phyloP scores from a whole-genome alignment of 2,797 vertebrate genomes.

The Huso huso region DNA sequence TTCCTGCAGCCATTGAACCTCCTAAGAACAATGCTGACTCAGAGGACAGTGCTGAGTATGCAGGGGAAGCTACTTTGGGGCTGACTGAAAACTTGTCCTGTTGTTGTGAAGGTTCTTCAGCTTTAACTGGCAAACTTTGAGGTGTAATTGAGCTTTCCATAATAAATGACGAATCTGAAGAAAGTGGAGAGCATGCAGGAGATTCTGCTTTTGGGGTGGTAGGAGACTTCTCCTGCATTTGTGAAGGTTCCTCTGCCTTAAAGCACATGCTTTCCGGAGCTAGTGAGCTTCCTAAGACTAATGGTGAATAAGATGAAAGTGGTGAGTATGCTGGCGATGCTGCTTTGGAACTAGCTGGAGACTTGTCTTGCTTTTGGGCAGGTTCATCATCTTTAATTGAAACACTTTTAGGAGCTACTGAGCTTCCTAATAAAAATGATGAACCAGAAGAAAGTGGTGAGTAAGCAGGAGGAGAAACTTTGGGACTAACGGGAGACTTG shows the following conservation, averaged over 20 bases:
- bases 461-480: no score
- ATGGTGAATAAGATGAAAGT: conserved; percentile 42
- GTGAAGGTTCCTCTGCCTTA: conserved; percentile 27
- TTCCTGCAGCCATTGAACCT: conserved; percentile 19
- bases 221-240: conserved; percentile 20
- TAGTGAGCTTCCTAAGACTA: conserved; percentile 32
- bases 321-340: conserved; percentile 48
- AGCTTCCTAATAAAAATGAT: conserved; percentile 26
- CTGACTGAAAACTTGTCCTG: conserved; percentile 41
- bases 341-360: conserved; percentile 43
- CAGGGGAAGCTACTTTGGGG: conserved; percentile 47
- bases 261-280: conserved; percentile 13
- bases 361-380: not conserved
- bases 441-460: conserved; percentile 53
- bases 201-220: conserved; percentile 30
- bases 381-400: not conserved
- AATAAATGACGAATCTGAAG: conserved; percentile 9
- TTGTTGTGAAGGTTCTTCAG: conserved; percentile 30
- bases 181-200: conserved; percentile 7
- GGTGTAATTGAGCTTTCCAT: conserved; percentile 5
- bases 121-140: conserved; percentile 27
- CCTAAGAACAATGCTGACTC: no score
- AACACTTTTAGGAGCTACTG: not conserved
- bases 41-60: conserved; percentile 39
- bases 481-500: no score